These are phyloP conservation scores for Stichopus chloronotus DNA, from an alignment of 35 echinoderm and acorn worm genomes.

Conservation along the genomic window DNA sequence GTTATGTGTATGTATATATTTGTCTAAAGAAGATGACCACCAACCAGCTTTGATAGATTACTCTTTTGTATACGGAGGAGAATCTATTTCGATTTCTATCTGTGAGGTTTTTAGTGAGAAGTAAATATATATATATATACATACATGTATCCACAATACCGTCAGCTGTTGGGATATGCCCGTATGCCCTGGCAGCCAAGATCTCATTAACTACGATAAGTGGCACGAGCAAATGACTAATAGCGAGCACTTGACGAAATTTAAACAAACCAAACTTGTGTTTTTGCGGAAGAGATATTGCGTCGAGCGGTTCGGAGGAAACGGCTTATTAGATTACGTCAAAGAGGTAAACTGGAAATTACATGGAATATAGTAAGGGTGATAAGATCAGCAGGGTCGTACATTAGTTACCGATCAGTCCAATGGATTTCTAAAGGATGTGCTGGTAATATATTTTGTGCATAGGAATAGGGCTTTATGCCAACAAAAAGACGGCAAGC, in stretches of 20 bases:
- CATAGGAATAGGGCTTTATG: not conserved
- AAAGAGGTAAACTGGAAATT: not conserved
- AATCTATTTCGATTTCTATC: no score
- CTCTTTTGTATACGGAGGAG: not conserved
- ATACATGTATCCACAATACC: not conserved
- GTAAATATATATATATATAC: no score
- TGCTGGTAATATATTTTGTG: no score
- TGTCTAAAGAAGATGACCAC: not conserved
- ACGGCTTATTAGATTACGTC: slow-evolving; percentile 11
- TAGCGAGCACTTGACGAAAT: slow-evolving; percentile 21
- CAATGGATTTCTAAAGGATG: not conserved
- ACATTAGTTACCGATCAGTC: not conserved
- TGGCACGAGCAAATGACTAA: slow-evolving; percentile 17
- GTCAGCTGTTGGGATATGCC: not conserved
- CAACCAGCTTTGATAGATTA: not conserved
- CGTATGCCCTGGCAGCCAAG: not conserved
- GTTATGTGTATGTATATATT: no score
- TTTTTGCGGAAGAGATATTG: slow-evolving; percentile 11
- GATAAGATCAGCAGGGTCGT: not conserved
- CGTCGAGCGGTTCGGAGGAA: slow-evolving; percentile 7
- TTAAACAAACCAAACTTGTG: slow-evolving; percentile 37
- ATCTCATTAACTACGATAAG: not conserved
- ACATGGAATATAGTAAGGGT: not conserved
- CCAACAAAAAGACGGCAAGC: not conserved
- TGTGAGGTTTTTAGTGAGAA: no score